These are phyloP conservation scores for Podarcis muralis DNA, from an alignment of 2,113 vertebrate species.

Conservation along the genomic window DNA sequence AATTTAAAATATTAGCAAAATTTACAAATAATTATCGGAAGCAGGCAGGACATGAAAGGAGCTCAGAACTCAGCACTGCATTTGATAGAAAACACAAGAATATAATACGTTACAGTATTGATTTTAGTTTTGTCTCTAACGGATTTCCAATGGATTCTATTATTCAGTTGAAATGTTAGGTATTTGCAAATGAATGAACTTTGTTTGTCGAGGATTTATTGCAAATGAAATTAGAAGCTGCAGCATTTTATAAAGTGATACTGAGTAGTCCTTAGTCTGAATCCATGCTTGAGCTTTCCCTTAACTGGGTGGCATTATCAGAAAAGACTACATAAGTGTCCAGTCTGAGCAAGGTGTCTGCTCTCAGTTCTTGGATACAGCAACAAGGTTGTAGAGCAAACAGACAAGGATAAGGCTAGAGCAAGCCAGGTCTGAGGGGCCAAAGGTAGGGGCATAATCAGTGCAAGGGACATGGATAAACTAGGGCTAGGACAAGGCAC, in stretches of 20 bases:
- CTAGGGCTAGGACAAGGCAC: neutral
- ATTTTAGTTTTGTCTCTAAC: neutral
- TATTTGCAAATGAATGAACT: neutral
- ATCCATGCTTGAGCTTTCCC: constrained; percentile 10
- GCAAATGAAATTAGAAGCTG: neutral
- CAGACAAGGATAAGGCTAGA: neutral
- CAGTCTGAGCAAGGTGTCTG: neutral
- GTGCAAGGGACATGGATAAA: neutral
- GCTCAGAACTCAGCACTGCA: neutral
- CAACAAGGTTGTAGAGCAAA: neutral
- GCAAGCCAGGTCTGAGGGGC: neutral
- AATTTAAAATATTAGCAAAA: constrained; percentile 26
- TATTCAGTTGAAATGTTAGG: neutral
- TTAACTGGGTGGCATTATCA: neutral
- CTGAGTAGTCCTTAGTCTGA: neutral
- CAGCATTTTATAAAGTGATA: neutral
- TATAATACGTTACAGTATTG: neutral
- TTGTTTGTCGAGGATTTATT: neutral
- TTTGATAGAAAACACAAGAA: neutral
- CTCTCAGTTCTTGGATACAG: neutral
- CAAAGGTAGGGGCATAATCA: neutral
- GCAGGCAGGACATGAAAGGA: neutral
- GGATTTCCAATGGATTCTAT: neutral
- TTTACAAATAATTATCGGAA: neutral
- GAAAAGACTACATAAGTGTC: rapidly evolving